Conservation (phyloP, 23 tunicate species). For the Trididemnum clinides region DNA sequence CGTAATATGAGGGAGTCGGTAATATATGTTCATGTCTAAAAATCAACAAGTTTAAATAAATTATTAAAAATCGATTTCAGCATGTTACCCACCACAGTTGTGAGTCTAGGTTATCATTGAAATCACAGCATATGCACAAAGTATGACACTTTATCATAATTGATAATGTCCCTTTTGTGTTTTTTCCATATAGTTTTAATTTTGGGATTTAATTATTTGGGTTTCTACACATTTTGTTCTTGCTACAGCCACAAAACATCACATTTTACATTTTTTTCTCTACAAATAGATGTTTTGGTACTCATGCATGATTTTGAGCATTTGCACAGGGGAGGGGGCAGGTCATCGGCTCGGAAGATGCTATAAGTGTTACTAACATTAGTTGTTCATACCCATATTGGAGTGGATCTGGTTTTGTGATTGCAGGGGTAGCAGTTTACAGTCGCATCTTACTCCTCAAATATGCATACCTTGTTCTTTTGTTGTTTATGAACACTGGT, state of each 20-base stretch:
- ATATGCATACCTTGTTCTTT: not conserved
- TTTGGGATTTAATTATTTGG: not conserved
- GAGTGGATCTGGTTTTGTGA: not conserved
- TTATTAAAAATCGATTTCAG: not conserved
- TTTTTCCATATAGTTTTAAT: no score
- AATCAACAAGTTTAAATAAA: not conserved
- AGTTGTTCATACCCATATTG: not conserved
- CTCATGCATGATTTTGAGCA: not conserved
- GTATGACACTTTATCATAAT: no score
- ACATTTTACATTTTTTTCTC: no score
- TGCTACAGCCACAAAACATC: not conserved
- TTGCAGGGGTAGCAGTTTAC: not conserved
- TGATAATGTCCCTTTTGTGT: no score
- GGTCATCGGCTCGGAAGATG: not conserved
- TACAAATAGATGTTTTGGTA: not conserved
- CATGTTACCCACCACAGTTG: not conserved
- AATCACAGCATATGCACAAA: no score
- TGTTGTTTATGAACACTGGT: not conserved
- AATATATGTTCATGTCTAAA: not conserved
- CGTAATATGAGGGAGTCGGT: not conserved
- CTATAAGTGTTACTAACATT: not conserved
- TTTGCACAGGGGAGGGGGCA: not conserved
- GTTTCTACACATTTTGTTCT: not conserved
- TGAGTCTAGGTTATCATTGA: no score
- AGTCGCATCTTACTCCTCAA: not conserved